Evolutionary conservation across 2,113 vertebrate genomes (phyloP).

Genomic region (Rhinopomastus cyanomelas): DNA sequence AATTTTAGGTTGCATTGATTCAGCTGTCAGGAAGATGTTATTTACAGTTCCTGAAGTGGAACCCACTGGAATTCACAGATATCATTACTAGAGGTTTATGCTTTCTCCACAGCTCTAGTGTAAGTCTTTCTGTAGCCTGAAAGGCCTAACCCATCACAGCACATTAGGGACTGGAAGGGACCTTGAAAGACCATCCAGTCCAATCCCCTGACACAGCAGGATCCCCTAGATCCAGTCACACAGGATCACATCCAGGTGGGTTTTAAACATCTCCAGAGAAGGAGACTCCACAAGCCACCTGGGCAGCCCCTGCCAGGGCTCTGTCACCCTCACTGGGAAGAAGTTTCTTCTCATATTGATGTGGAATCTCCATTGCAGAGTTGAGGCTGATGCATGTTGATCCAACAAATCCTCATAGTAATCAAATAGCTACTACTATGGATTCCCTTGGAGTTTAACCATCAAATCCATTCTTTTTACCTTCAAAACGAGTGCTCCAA

Average conservation of each 20-base stretch:
- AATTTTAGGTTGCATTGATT: conserved; percentile 2
- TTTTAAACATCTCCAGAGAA: no score
- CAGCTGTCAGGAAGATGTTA: not conserved
- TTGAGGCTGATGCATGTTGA: not conserved
- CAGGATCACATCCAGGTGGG: no score
- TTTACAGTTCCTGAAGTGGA: not conserved
- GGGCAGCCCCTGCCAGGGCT: no score
- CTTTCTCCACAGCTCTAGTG: not conserved
- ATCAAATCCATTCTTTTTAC: not conserved
- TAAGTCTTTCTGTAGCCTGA: not conserved
- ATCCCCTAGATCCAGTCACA: not conserved
- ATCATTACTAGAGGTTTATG: not conserved
- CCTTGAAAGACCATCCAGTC: conserved; percentile 14
- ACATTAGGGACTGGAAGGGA: no score
- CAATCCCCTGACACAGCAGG: not conserved
- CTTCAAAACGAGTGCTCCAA: not conserved
- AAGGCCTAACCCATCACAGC: not conserved
- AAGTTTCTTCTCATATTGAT: not conserved
- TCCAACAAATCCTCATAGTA: accelerated
- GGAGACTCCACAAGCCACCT: no score
- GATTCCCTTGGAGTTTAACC: not conserved
- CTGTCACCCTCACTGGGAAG: no score
- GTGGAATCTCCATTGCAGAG: not conserved
- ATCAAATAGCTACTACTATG: not conserved
- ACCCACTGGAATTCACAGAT: not conserved